Percentiles rank a stretch among this genome's conserved stretches.
phyloP scores from a whole-genome alignment of 2,113 vertebrate genomes.

The Cettia cetti region DNA sequence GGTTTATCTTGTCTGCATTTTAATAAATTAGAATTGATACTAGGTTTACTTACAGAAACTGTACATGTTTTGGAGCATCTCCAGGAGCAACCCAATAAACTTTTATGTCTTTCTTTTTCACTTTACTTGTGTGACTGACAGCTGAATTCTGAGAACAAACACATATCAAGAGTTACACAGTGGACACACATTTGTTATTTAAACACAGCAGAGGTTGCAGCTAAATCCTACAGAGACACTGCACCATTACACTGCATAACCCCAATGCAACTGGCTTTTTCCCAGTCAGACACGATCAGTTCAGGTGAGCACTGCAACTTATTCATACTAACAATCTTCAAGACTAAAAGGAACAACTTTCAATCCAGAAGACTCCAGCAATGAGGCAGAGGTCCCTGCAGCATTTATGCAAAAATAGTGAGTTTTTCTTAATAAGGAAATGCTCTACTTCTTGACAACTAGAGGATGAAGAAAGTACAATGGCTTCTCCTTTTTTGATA shows the following conservation, averaged over 20 bases:
- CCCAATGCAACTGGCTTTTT: neutral
- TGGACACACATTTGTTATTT: neutral
- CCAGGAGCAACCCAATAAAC: constrained; percentile 78
- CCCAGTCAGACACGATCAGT: neutral
- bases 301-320: neutral
- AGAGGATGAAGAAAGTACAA: neutral
- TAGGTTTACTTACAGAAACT: constrained; percentile 80
- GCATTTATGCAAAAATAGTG: neutral
- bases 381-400: neutral
- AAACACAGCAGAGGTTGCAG: neutral
- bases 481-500: neutral
- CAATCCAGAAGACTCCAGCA: neutral
- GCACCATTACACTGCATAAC: neutral
- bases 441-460: neutral
- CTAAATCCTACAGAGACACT: neutral
- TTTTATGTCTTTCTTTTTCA: constrained; percentile 74
- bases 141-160: constrained; percentile 77
- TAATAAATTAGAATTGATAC: neutral
- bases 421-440: neutral
- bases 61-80: constrained; percentile 69
- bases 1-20: neutral
- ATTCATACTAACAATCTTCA: neutral
- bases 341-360: neutral
- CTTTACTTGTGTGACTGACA: constrained; percentile 80
- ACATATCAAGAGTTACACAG: neutral